These are phyloP conservation scores for Tichodroma muraria DNA, from an alignment of 2,113 vertebrate genomes.

Conservation along the genomic window DNA sequence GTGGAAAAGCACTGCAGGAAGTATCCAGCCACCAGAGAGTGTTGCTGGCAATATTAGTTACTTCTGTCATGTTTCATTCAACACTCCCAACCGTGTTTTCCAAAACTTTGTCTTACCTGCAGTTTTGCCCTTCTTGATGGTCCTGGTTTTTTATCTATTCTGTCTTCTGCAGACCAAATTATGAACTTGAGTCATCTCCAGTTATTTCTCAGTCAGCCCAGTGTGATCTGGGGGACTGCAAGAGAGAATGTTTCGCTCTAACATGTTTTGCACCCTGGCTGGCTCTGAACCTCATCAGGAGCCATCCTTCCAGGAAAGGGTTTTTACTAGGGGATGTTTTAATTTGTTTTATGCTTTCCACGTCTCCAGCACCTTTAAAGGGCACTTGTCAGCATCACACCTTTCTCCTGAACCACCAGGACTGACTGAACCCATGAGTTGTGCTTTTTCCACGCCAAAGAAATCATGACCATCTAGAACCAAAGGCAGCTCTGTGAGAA, in stretches of 20 bases:
- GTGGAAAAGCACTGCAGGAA: not conserved
- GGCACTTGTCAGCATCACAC: not conserved
- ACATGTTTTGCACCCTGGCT: not conserved
- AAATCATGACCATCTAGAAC: not conserved
- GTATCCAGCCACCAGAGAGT: not conserved
- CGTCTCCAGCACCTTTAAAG: not conserved
- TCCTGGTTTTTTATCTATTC: not conserved
- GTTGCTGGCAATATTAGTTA: fast-evolving
- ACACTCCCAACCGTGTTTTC: not conserved
- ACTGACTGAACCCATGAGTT: not conserved
- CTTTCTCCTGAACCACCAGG: not conserved
- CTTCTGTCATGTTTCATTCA: not conserved
- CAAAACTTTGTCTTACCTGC: not conserved
- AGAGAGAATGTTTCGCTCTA: not conserved
- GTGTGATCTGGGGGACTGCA: not conserved
- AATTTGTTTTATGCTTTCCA: not conserved
- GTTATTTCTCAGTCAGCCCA: not conserved
- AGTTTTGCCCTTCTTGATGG: not conserved
- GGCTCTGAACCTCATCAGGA: not conserved
- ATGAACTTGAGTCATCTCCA: not conserved
- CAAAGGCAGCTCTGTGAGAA: not conserved
- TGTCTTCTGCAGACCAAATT: not conserved
- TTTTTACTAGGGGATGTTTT: not conserved
- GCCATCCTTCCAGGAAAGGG: not conserved
- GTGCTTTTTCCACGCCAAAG: not conserved